phyloP scores from a whole-genome alignment of 2,888 invertebrate species.

The Seladonia tumulorum region DNA sequence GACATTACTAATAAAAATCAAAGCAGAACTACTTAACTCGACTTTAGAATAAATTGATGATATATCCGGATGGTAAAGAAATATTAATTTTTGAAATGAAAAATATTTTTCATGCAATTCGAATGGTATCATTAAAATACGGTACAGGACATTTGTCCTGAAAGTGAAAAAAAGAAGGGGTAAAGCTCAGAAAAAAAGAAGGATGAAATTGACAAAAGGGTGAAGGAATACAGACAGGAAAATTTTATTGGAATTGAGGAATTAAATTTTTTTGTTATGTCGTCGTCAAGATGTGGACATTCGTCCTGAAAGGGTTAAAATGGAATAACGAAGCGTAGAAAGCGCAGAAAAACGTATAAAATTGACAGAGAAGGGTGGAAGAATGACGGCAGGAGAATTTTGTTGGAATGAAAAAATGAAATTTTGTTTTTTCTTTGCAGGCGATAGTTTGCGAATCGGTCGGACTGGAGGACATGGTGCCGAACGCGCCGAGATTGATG shows the following conservation, averaged over 20 bases:
- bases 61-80: too few species aligned
- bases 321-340: not conserved
- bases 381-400: not conserved
- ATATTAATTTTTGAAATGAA: too few species aligned
- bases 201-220: not conserved
- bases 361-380: not conserved
- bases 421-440: conserved; percentile 84
- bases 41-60: too few species aligned
- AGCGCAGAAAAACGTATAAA: not conserved
- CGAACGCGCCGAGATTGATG: conserved; percentile 85
- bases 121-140: too few species aligned
- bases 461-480: conserved; percentile 84
- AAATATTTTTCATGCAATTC: too few species aligned
- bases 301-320: not conserved
- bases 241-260: not conserved
- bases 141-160: too few species aligned
- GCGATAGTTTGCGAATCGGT: conserved; percentile 86
- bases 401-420: not conserved
- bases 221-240: not conserved
- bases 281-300: not conserved
- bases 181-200: too few species aligned
- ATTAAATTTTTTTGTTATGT: not conserved
- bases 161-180: too few species aligned
- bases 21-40: too few species aligned
- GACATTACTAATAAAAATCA: not conserved